A percentile compares a stretch with the other conserved stretches of the same genome.
Conservation (phyloP, 2,797 vertebrate species). For the Onychomys leucogaster region DNA sequence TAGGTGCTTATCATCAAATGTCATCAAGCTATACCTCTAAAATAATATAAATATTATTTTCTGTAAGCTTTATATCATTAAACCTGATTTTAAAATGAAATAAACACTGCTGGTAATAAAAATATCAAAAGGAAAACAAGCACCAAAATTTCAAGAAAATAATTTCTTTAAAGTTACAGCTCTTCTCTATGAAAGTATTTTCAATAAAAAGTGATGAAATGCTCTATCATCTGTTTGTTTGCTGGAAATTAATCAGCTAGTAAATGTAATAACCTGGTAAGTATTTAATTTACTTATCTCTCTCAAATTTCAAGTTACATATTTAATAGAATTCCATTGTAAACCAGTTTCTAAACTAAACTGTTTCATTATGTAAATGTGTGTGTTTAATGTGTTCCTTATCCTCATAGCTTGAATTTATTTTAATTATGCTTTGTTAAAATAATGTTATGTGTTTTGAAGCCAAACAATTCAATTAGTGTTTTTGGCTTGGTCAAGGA, state of each 20-base stretch:
- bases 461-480: conserved; percentile 48
- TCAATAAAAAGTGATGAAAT: conserved; percentile 43
- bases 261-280: conserved; percentile 33
- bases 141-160: conserved; percentile 39
- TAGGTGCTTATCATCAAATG: not conserved
- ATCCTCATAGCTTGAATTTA: conserved; percentile 46
- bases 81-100: conserved; percentile 57
- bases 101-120: not conserved
- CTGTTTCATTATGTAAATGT: conserved; percentile 60
- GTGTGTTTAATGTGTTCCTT: conserved; percentile 35
- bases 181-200: conserved; percentile 30
- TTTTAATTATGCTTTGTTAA: conserved; percentile 62
- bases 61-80: not conserved
- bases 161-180: not conserved
- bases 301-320: conserved; percentile 46
- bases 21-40: not conserved
- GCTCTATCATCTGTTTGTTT: conserved; percentile 34
- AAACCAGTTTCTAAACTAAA: conserved; percentile 48
- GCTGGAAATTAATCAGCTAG: conserved; percentile 40
- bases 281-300: conserved; percentile 63
- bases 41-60: not conserved
- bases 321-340: conserved; percentile 61
- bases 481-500: not conserved
- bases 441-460: conserved; percentile 23
- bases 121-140: not conserved